phyloP scores from a whole-genome alignment of 2,888 invertebrate species.

The Heliconius sara region DNA sequence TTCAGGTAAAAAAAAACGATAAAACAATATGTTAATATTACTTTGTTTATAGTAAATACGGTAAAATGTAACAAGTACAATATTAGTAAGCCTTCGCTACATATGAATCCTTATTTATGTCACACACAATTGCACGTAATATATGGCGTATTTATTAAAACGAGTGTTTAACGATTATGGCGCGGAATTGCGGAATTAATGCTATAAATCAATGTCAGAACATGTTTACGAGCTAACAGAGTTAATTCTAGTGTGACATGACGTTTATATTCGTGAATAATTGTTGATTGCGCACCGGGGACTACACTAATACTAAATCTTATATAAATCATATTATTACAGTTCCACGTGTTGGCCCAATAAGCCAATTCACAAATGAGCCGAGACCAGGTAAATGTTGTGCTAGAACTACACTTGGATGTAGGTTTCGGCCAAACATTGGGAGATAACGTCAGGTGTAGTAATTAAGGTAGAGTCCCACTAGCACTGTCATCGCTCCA shows the following conservation, averaged over 20 bases:
- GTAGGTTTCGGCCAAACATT: not conserved
- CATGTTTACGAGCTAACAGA: conserved; percentile 83
- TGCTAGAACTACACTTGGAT: not conserved
- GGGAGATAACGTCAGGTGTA: conserved; percentile 9
- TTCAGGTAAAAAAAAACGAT: not conserved
- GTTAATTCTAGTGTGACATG: conserved; percentile 81
- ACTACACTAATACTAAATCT: conserved; percentile 42
- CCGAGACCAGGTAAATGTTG: not conserved
- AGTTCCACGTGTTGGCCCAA: conserved; percentile 15
- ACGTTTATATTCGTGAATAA: conserved; percentile 82
- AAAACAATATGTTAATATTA: conserved; percentile 8
- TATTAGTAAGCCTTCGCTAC: conserved; percentile 34
- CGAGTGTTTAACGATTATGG: conserved; percentile 73
- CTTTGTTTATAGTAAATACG: conserved; percentile 13
- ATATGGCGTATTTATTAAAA: conserved; percentile 61
- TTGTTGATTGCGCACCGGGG: conserved; percentile 71
- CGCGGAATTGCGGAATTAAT: conserved; percentile 74
- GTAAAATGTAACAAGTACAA: conserved; percentile 24
- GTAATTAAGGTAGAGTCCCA: conserved; percentile 27
- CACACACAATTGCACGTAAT: conserved; percentile 43
- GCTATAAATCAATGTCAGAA: conserved; percentile 80
- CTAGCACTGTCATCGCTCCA: conserved; percentile 28
- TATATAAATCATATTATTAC: conserved; percentile 39
- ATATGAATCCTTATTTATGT: conserved; percentile 40
- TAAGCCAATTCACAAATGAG: not conserved